Evolutionary conservation across 1,140 invertebrate species (phyloP).

Genomic region (Aphis gossypii): DNA sequence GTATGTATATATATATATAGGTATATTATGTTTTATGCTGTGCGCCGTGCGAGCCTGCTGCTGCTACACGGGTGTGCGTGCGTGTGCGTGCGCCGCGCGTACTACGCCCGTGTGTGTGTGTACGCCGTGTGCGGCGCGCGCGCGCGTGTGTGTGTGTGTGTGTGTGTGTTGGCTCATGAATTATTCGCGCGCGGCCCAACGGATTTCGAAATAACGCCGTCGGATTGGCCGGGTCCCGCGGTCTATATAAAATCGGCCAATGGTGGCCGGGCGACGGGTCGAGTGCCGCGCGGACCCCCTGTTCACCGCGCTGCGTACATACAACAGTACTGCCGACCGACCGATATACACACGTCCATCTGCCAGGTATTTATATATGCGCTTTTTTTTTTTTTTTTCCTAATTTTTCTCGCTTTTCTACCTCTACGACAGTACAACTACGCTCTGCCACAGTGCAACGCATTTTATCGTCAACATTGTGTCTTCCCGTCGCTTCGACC

Average conservation of each 20-base stretch:
- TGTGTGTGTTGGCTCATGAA: conserved; percentile 55
- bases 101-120: background rate
- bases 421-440: background rate
- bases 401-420: conserved; percentile 7
- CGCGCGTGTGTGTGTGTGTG: background rate
- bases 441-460: background rate
- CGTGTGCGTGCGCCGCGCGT: background rate
- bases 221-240: conserved; percentile 48
- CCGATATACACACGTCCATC: conserved; percentile 56
- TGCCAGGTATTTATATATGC: conserved; percentile 57
- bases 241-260: conserved; percentile 57
- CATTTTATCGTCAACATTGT: background rate
- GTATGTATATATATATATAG: conserved; percentile 13
- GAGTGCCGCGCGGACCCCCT: conserved; percentile 55
- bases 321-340: conserved; percentile 56
- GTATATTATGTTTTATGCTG: background rate
- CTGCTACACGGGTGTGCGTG: background rate
- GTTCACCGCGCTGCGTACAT: conserved; percentile 51
- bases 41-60: conserved; percentile 15
- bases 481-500: background rate
- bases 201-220: conserved; percentile 54
- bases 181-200: conserved; percentile 58
- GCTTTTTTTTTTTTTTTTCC: conserved; percentile 36
- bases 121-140: background rate
- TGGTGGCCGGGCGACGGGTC: conserved; percentile 48